A percentile compares a stretch with the other conserved stretches of the same genome.
These are phyloP conservation scores for Scylla paramamosain DNA, from an alignment of 1,140 invertebrate genomes.

Conservation along the genomic window DNA sequence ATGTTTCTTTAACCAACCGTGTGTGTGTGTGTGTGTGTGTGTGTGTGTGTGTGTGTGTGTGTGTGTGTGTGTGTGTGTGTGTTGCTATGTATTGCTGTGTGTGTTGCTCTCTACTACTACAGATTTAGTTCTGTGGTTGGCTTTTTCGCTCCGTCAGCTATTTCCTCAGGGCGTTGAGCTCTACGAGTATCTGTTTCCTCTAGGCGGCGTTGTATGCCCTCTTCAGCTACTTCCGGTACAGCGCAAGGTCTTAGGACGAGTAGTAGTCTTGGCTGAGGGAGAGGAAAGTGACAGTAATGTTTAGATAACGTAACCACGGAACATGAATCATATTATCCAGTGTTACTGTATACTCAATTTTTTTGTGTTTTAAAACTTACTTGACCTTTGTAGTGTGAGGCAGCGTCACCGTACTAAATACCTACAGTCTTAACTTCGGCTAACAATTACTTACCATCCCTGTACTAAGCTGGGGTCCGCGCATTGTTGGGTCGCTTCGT, in stretches of 20 bases:
- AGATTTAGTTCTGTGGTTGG: neutral
- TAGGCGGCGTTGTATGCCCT: neutral
- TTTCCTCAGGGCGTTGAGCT: conserved; percentile 30
- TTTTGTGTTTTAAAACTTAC: too few species aligned
- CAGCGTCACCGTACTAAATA: too few species aligned
- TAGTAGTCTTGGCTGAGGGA: conserved; percentile 54
- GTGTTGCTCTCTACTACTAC: neutral
- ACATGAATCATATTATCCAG: neutral
- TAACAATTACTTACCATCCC: conserved; percentile 56
- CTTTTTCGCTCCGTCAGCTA: conserved; percentile 34
- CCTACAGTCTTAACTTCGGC: too few species aligned
- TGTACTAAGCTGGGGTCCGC: conserved; percentile 52
- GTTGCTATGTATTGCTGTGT: too few species aligned
- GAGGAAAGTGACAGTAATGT: neutral
- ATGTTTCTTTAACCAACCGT: too few species aligned
- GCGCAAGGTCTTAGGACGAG: conserved; percentile 52
- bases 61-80: too few species aligned
- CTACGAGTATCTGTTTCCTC: conserved; percentile 52
- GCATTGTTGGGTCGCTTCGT: conserved; percentile 52
- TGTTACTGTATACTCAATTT: too few species aligned
- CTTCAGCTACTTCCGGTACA: conserved; percentile 47
- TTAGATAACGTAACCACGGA: neutral
- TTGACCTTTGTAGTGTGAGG: too few species aligned
- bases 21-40: neutral
- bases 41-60: neutral